These are phyloP conservation scores for Trichomycterus rosablanca DNA, from an alignment of 2,113 vertebrate genomes.

Conservation along the genomic window DNA sequence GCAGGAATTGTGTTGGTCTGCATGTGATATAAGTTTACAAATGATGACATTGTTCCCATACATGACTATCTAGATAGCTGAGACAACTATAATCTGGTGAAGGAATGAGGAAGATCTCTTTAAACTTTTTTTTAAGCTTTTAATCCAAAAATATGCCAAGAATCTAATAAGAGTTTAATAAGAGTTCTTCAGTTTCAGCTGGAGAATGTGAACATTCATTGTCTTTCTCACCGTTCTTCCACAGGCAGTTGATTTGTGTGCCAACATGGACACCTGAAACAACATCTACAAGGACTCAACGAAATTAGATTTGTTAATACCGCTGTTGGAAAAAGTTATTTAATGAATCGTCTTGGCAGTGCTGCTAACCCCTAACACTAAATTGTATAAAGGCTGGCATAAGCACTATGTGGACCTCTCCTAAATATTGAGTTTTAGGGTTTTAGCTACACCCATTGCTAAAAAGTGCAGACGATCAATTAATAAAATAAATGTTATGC, in stretches of 20 bases:
- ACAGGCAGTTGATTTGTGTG: not conserved
- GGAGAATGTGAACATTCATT: constrained; percentile 22
- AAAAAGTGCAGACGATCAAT: too few relatives aligned
- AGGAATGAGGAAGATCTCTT: too few relatives aligned
- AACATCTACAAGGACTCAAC: constrained; percentile 5
- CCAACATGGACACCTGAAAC: not conserved
- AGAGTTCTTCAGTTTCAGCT: constrained; percentile 12
- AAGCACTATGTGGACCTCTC: too few relatives aligned
- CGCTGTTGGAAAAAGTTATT: too few relatives aligned
- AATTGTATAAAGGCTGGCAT: too few relatives aligned
- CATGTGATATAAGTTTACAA: too few relatives aligned
- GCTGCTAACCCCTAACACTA: too few relatives aligned
- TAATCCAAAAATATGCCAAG: constrained; percentile 31
- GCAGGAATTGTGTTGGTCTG: not conserved
- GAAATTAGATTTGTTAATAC: too few relatives aligned
- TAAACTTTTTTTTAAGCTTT: constrained; percentile 28
- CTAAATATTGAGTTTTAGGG: too few relatives aligned
- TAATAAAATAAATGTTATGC: too few relatives aligned
- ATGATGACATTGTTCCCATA: not conserved
- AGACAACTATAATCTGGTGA: not conserved
- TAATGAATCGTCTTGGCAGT: too few relatives aligned
- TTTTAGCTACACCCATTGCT: too few relatives aligned
- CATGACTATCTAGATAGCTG: not conserved
- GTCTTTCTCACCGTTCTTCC: not conserved
- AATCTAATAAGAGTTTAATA: constrained; percentile 11